phyloP scores from a whole-genome alignment of 2,888 invertebrate genomes.

The Labia minor region DNA sequence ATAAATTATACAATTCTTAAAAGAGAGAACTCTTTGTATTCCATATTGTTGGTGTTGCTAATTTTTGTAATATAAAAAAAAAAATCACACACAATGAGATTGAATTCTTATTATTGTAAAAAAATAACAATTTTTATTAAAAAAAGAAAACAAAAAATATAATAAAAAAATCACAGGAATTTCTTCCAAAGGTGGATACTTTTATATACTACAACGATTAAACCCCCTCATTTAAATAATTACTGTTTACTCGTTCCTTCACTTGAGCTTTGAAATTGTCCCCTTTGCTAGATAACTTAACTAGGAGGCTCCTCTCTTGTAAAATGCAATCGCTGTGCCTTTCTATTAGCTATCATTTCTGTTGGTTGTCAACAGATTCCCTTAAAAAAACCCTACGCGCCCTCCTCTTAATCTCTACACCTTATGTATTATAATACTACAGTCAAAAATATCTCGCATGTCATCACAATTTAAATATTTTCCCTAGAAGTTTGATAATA shows the following conservation, averaged over 20 bases:
- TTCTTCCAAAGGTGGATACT: constrained; percentile 9
- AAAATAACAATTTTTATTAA: background rate
- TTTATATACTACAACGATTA: background rate
- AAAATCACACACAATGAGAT: background rate
- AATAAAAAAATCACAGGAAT: background rate
- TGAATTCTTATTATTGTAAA: background rate
- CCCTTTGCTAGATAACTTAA: background rate
- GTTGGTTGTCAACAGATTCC: background rate
- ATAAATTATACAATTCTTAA: background rate
- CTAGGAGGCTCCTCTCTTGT: constrained; percentile 13
- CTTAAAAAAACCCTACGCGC: background rate
- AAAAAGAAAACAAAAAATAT: too few relatives aligned
- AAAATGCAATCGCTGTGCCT: constrained; percentile 27
- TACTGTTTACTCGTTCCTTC: background rate
- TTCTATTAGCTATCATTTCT: constrained; percentile 14
- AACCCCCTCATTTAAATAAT: background rate
- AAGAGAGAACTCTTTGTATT: background rate
- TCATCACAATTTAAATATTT: background rate
- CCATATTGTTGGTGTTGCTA: constrained; percentile 3
- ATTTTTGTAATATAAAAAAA: background rate
- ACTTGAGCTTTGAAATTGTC: background rate
- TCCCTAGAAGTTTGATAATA: background rate
- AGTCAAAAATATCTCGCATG: background rate
- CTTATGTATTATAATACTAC: background rate
- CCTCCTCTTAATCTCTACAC: background rate